Percentiles rank a stretch among this genome's conserved stretches.
Conservation (phyloP, 1,140 invertebrate species). For the Planococcus citri region DNA sequence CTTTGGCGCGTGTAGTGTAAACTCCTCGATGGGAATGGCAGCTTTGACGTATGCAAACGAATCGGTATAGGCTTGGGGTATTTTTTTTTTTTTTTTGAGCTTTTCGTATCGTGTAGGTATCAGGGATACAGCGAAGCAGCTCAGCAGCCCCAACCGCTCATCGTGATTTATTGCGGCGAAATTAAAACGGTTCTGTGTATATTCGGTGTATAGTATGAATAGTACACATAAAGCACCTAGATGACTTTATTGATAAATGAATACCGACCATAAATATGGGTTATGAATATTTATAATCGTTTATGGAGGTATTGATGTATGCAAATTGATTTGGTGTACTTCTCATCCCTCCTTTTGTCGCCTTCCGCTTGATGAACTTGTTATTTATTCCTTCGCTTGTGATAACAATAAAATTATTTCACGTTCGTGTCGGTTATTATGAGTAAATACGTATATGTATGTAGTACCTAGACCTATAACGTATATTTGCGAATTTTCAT, state of each 20-base stretch:
- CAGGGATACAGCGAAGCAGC: no score
- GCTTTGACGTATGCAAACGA: neutral
- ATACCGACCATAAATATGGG: neutral
- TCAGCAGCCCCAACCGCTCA: no score
- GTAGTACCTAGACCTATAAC: no score
- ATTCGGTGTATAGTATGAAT: neutral
- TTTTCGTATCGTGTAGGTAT: neutral
- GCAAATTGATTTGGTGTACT: neutral
- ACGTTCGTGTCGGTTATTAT: no score
- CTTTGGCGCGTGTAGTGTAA: neutral
- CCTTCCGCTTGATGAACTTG: neutral
- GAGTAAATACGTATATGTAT: no score
- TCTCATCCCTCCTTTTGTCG: neutral
- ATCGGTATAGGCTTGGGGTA: neutral
- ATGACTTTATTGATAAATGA: neutral
- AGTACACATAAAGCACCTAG: neutral
- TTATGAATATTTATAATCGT: conserved; percentile 4
- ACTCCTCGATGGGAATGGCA: neutral
- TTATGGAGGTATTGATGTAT: neutral
- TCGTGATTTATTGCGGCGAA: neutral
- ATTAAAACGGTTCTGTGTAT: neutral
- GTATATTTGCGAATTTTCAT: no score
- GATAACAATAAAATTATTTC: neutral
- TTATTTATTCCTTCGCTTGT: neutral
- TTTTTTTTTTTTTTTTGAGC: neutral